A percentile compares a stretch with the other conserved stretches of the same genome.
Conservation (phyloP, 2,113 vertebrate species). For the Oreochromis spilurus region DNA sequence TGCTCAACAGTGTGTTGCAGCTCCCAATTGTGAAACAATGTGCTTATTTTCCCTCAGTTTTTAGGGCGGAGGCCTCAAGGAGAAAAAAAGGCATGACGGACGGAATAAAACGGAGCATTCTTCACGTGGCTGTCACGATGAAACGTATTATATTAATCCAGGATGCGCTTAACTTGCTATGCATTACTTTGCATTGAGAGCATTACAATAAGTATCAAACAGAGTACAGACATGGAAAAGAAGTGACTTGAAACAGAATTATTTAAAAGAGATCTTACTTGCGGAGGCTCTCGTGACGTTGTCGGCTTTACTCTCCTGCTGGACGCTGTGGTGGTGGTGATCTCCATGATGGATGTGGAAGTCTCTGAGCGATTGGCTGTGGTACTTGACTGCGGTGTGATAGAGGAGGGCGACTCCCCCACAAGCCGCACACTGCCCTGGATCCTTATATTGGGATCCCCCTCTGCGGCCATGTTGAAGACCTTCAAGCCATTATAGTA, state of each 20-base stretch:
- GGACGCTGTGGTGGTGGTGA: constrained; percentile 91
- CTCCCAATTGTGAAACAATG: constrained; percentile 9
- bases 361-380: constrained; percentile 96
- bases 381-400: constrained; percentile 95
- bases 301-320: constrained; percentile 87
- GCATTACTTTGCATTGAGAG: background rate
- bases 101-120: background rate
- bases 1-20: background rate
- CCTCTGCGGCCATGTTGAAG: constrained; percentile 98
- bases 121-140: background rate
- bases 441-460: constrained; percentile 91
- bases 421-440: constrained; percentile 97
- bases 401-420: constrained; percentile 94
- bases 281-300: constrained; percentile 89
- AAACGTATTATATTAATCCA: background rate
- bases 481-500: constrained; percentile 99
- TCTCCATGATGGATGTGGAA: constrained; percentile 96
- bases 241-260: background rate
- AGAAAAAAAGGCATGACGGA: background rate
- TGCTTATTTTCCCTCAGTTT: constrained; percentile 13
- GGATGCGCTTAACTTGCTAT: background rate
- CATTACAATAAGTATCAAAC: background rate
- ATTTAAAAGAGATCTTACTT: constrained; percentile 69
- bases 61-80: constrained; percentile 4
- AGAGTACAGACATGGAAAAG: background rate